Conservation (phyloP, 2,113 vertebrate genomes). For the Lampris incognitus region DNA sequence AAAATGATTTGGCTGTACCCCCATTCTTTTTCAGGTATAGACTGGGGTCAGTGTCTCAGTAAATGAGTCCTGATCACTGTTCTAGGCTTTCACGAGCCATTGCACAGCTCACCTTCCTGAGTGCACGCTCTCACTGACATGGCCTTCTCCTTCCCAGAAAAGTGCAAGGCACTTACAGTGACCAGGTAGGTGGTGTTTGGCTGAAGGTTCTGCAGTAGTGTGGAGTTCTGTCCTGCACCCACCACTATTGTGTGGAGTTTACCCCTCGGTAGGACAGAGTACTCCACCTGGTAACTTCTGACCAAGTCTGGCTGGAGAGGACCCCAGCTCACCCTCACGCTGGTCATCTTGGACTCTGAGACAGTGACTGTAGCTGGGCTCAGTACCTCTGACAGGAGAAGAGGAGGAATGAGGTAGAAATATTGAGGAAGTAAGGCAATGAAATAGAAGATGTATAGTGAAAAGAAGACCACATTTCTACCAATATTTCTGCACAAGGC, state of each 20-base stretch:
- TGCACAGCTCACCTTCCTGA: conserved; percentile 79
- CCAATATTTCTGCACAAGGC: not conserved
- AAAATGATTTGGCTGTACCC: conserved; percentile 8
- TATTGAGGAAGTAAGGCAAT: not conserved
- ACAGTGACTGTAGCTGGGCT: conserved; percentile 85
- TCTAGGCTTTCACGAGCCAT: not conserved
- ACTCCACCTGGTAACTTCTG: conserved; percentile 84
- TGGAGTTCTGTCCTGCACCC: conserved; percentile 82
- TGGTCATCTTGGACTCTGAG: conserved; percentile 83
- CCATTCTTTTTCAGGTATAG: not conserved
- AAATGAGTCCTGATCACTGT: conserved; percentile 19
- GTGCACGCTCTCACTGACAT: conserved; percentile 94
- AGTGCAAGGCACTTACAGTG: conserved; percentile 86
- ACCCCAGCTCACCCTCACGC: conserved; percentile 90
- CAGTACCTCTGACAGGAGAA: conserved; percentile 67
- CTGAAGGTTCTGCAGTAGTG: conserved; percentile 85
- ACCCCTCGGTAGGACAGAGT: conserved; percentile 85
- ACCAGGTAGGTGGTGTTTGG: conserved; percentile 92
- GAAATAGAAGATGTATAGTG: not conserved
- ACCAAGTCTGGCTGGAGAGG: conserved; percentile 81
- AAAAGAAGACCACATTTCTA: not conserved
- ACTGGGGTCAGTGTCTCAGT: conserved; percentile 23
- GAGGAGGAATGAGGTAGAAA: not conserved
- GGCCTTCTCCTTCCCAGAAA: conserved; percentile 87
- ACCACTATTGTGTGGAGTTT: conserved; percentile 76